Evolutionary conservation across 64 coral and sea anemone species (phyloP), one percentile per base, ranked within the genome.

Genomic region (Trachythela sp.): DNA sequence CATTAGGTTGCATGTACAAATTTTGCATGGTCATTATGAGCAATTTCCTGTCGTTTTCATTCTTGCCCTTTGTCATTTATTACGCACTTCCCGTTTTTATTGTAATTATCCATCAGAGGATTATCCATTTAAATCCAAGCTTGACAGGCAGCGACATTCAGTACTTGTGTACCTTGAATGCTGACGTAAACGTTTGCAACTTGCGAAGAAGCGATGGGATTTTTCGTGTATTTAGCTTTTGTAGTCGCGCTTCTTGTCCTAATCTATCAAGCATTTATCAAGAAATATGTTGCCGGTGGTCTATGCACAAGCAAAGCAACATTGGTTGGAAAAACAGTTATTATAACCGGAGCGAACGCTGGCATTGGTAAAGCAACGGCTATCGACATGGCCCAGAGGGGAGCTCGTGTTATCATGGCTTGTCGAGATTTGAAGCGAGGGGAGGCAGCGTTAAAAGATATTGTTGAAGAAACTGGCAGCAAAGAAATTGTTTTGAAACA

Each of bases 381-480:
- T 0, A 33, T 60, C 5, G 86, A 87, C 15, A 22, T 87, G 30
- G 86, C 86, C 0, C 5, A 24, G 20, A 54, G 86, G 33, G 86
- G 86, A 13, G 86, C 86, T 2, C 36, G 51, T 24, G 86, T 87
- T 22, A 87, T 87, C 42, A 37, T 87, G 48, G 86, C 86, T 64
- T 87, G 86, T 36, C 27, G 86, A 60, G 54, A 87, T 87, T 26
- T 43, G 3, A 26, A 29, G 33, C 48, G 33, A 60, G 86, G 48
- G 0, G 35, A 58, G 54, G 86, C 50, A 4, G 86, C 54, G 20
- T 24, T 24, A n/a, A 68, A 60, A 14, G 86, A 87, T 20, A 87
- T 87, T 35, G 48, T 86, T 52, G 84, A 42, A 34, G 48, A 86
- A 32, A 86, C 84, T 45, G 45, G 40, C 31, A 86, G 48, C 32